Base-by-base conservation (phyloP, 1,140 invertebrate species). In the Dreissena rostriformis region DNA sequence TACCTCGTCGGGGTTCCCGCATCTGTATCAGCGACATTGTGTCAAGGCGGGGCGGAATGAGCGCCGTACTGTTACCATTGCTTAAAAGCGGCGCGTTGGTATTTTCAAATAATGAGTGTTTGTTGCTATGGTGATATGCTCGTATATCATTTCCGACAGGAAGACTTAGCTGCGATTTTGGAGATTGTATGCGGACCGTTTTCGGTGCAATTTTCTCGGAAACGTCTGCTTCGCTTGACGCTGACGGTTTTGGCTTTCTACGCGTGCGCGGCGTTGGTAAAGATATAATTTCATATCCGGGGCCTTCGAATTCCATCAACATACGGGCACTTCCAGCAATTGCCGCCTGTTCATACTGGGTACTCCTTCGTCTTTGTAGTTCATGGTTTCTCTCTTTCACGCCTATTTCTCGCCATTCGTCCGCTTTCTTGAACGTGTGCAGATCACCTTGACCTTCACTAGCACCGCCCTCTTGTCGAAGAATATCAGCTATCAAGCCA, bases 371-470 rank as follows among this genome's bases (percentile, higher is more conserved):
- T 24, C 82, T 66, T 65, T 79, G 26, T 0, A 80, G 82, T 70
- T 87, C 68, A 28, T 78, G 80, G 28, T 91, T 82, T 29, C 89
- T 80, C 55, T 90, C 88, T 57, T 83, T 86, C 22, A 78, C 87
- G 0, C 91, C 91, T 61, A 91, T 88, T 70, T 90, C 85, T 7
- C 88, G 83, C 91, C 91, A 92, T 57, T 91, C 90, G 19, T 88
- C 78, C 11, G 87, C 88, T 65, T 75, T 87, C 26, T 88, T 86
- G 78, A 91, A 92, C 26, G 85, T 84, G 72, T 73, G 85, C 22
- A 71, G 66, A 78, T 92, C 91, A 0, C 86, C 86, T 57, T 90
- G 89, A 15, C 87, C 90, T 15, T 77, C 76, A 22, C 87, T 88
- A 0, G 91, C 91, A 8, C 65, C 75, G 6, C 91, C 91, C 68